Evolutionary conservation across 2,113 vertebrate genomes (phyloP).

Genomic region (Aspiorhynchus laticeps): DNA sequence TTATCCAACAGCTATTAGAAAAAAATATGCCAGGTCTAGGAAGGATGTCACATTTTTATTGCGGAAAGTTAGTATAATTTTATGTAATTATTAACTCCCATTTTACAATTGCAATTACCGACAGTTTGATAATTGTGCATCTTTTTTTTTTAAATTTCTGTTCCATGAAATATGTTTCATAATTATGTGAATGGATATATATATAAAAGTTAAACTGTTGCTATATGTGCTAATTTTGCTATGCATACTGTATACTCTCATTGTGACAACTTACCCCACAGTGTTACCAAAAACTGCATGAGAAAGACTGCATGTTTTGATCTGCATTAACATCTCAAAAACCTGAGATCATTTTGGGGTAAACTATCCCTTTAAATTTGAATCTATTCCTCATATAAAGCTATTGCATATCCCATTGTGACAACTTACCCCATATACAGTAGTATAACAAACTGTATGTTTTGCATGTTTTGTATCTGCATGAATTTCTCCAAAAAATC

Average conservation of each 20-base stretch:
- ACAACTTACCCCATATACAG: neutral
- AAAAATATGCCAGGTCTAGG: neutral
- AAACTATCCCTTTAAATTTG: too few relatives aligned
- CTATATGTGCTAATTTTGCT: neutral
- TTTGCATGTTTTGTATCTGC: neutral
- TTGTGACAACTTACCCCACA: neutral
- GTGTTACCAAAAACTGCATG: neutral
- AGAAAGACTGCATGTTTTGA: too few relatives aligned
- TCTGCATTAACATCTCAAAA: too few relatives aligned
- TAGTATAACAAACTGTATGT: neutral
- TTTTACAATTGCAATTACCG: neutral
- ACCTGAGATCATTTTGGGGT: too few relatives aligned
- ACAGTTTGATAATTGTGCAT: neutral
- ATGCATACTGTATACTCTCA: neutral
- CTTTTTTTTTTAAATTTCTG: neutral
- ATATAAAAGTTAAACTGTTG: neutral
- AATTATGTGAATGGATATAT: neutral
- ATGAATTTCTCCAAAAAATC: neutral
- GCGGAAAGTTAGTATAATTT: neutral
- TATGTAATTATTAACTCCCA: neutral
- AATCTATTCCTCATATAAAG: too few relatives aligned
- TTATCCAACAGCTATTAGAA: neutral
- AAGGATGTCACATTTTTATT: neutral
- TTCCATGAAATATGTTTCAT: neutral
- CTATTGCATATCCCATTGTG: too few relatives aligned